Conservation (phyloP, 1,140 invertebrate genomes). For the Leptinotarsa lineolata region DNA sequence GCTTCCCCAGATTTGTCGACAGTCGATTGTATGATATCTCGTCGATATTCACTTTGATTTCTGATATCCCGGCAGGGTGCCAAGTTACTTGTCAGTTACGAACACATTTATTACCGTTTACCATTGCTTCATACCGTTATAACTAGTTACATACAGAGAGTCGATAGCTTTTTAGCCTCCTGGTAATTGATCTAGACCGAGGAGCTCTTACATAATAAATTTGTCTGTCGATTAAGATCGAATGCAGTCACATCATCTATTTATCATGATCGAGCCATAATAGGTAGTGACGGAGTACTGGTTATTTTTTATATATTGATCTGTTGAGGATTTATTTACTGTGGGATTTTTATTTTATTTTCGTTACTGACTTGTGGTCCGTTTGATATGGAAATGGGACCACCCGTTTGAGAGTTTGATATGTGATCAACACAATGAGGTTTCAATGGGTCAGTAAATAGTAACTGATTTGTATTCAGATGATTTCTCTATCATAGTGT, state of each 20-base stretch:
- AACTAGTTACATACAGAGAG: constrained; percentile 21
- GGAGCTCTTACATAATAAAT: constrained; percentile 34
- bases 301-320: not conserved
- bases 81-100: constrained; percentile 37
- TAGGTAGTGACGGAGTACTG: not conserved
- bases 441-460: no score
- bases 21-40: constrained; percentile 37
- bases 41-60: constrained; percentile 24
- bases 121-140: constrained; percentile 11
- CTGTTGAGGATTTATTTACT: constrained; percentile 2
- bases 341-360: not conserved
- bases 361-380: not conserved
- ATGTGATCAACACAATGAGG: no score
- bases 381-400: constrained; percentile 5
- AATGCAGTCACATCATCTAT: constrained; percentile 20
- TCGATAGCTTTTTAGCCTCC: constrained; percentile 13
- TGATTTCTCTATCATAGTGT: no score
- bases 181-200: constrained; percentile 20
- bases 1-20: constrained; percentile 27
- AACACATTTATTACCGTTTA: constrained; percentile 39
- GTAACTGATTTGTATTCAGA: no score
- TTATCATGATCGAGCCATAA: constrained; percentile 6
- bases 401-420: not conserved
- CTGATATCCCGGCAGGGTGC: constrained; percentile 36
- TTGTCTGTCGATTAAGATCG: constrained; percentile 35